These are phyloP conservation scores for Eidolon helvum DNA, from an alignment of 2,113 vertebrate genomes.

Conservation along the genomic window DNA sequence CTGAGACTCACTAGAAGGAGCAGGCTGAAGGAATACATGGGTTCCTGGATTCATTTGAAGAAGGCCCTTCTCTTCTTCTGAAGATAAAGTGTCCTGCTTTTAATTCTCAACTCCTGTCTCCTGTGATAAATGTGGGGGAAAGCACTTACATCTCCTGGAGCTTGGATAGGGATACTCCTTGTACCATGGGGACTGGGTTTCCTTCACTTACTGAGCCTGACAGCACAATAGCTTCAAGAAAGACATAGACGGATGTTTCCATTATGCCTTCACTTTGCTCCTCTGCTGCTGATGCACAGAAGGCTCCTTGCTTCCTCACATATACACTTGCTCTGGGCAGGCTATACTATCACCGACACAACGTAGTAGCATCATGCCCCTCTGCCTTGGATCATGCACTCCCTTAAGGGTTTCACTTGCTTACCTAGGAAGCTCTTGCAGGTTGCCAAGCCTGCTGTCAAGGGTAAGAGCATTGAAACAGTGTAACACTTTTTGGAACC, in stretches of 20 bases:
- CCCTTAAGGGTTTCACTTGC: background rate
- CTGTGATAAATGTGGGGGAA: rapidly evolving
- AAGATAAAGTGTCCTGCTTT: background rate
- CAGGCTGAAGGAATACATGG: background rate
- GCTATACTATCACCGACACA: background rate
- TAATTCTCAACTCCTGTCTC: background rate
- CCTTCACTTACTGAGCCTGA: background rate
- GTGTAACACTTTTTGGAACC: background rate
- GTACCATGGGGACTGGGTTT: background rate
- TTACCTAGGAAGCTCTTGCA: background rate
- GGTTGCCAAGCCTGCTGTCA: conserved; percentile 12
- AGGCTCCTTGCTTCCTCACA: background rate
- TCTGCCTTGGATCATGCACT: background rate
- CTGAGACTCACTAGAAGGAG: background rate
- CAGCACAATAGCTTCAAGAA: background rate
- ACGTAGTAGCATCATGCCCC: background rate
- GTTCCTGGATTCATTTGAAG: background rate
- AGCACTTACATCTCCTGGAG: background rate
- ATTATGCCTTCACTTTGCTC: background rate
- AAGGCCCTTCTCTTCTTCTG: background rate
- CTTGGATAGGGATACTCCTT: no score
- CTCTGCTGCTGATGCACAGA: background rate
- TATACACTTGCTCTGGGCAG: background rate
- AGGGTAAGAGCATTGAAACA: background rate
- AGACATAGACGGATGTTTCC: background rate